Evolutionary conservation across 2,888 invertebrate genomes (phyloP).

Genomic region (Cantharis flavilabris): DNA sequence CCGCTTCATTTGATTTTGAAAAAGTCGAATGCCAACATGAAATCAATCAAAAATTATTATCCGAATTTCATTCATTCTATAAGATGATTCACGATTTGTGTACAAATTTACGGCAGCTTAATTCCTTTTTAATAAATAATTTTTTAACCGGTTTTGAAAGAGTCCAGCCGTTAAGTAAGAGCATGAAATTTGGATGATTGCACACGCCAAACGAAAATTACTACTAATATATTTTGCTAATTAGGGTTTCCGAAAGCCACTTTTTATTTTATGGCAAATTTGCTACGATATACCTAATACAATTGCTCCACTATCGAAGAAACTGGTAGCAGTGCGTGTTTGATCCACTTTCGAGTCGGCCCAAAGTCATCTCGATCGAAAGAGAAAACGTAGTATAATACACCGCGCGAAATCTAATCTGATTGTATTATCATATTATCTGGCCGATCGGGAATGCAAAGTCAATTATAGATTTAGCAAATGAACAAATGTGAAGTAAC

Average conservation of each 20-base stretch:
- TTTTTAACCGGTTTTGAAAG: not conserved
- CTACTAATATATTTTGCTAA: not conserved
- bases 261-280: not conserved
- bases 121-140: not conserved
- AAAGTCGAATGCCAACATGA: not conserved
- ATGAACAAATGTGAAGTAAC: not conserved
- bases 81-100: not conserved
- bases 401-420: not conserved
- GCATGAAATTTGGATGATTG: not conserved
- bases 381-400: constrained; percentile 41
- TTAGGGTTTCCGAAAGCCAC: not conserved
- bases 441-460: not conserved
- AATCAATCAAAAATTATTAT: not conserved
- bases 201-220: not conserved
- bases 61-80: not conserved
- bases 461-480: not conserved
- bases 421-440: not conserved
- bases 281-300: not conserved
- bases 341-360: constrained; percentile 25
- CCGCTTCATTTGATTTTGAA: constrained; percentile 8
- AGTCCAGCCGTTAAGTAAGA: not conserved
- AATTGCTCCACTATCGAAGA: not conserved
- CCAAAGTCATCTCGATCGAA: constrained; percentile 44
- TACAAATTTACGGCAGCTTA: not conserved
- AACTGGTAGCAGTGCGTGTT: not conserved